Base-by-base conservation (phyloP, 2,113 vertebrate genomes). In the Microtus pennsylvanicus region DNA sequence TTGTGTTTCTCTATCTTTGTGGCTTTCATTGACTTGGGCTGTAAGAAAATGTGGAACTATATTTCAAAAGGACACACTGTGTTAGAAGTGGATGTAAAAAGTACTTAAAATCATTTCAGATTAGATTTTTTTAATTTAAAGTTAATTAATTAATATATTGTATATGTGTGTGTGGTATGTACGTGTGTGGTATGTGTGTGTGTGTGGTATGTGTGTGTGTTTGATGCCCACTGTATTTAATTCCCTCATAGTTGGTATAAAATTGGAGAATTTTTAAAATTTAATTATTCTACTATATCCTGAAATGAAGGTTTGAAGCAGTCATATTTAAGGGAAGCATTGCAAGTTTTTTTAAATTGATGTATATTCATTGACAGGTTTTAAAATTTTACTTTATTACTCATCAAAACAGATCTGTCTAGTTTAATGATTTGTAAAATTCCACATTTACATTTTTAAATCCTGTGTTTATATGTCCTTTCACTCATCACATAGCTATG, bases 221-320 rank as follows among this genome's bases (percentile, higher is more conserved):
- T 30, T 83, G 0, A n/a, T 94, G 17, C n/a, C 26, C 12, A n/a
- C 19, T 76, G 0, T 58, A 30, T 88, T 87, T 96, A 78, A 76
- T 87, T 72, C 16, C 50, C 74, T 63, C 5, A 74, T 45, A 80
- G 47, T 28, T 35, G 16, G 80, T 78, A 17, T 93, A 63, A 69
- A 11, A 86, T 14, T 86, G 45, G 67, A 61, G 42, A 93, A 88
- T 92, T 63, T 82, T 75, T 38, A 76, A 74, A 74, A 11, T 77
- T 93, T 86, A 42, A 69, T 45, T 89, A 65, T 65, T 96, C 9
- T 19, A 50, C 90, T 86, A 33, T 69, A 74, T 86, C 80, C 24
- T 87, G 81, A 69, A 83, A 82, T 69, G 55, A 93, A 81, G 69
- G 69, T 94, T 70, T 90, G 67, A 89, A 94, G 16, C 17, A 91